A percentile compares a stretch with the other conserved stretches of the same genome.
These are phyloP conservation scores for Macaca fascicularis DNA, from an alignment of 2,113 vertebrate species.

Conservation along the genomic window DNA sequence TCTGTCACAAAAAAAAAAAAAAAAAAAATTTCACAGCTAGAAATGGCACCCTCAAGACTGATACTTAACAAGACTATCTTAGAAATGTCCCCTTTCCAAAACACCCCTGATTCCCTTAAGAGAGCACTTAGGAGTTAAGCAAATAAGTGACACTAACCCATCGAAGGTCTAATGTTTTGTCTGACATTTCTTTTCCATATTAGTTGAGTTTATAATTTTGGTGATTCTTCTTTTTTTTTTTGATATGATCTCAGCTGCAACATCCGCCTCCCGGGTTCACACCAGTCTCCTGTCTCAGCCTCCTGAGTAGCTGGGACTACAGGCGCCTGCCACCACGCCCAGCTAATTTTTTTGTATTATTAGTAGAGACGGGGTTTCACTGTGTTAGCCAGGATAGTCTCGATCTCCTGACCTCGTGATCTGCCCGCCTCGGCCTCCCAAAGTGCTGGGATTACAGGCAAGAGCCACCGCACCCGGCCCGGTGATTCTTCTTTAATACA, in stretches of 20 bases:
- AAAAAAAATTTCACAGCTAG: neutral
- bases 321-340: accelerated
- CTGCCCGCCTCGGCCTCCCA: accelerated
- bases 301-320: too few species aligned
- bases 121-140: neutral
- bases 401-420: too few species aligned
- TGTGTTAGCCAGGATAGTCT: too few species aligned
- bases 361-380: too few species aligned
- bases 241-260: too few species aligned
- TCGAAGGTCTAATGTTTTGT: neutral
- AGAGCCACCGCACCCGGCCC: too few species aligned
- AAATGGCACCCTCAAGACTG: neutral
- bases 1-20: neutral
- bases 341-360: too few species aligned
- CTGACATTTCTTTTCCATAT: neutral
- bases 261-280: too few species aligned
- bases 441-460: too few species aligned
- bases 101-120: neutral
- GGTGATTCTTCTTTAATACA: neutral
- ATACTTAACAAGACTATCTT: neutral
- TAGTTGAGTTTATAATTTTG: neutral
- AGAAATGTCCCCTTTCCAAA: neutral
- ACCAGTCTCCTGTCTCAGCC: too few species aligned
- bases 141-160: conserved; percentile 15
- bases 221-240: neutral